Evolutionary conservation across 2,113 vertebrate species (phyloP).

Genomic region (Suncus etruscus): DNA sequence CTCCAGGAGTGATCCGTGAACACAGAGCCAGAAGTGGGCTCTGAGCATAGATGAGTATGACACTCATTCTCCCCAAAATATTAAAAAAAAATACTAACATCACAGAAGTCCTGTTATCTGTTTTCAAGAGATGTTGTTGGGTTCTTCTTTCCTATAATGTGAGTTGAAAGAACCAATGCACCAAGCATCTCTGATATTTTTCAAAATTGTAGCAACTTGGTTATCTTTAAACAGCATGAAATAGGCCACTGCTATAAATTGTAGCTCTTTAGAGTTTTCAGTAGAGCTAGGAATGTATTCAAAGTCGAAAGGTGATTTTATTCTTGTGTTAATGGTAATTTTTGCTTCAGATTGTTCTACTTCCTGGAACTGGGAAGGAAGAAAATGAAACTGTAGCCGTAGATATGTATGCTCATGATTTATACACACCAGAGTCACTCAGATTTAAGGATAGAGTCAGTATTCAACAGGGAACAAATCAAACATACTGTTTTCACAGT

Average conservation of each 20-base stretch:
- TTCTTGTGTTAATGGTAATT: background rate
- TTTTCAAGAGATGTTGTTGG: background rate
- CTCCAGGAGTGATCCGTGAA: too few species aligned
- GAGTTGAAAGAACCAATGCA: background rate
- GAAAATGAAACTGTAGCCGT: background rate
- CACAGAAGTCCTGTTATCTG: background rate
- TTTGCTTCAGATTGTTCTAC: slow-evolving; percentile 15
- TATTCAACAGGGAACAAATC: background rate
- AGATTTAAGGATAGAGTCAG: slow-evolving; percentile 23
- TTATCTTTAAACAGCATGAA: slow-evolving; percentile 44
- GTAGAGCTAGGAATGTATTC: slow-evolving; percentile 27
- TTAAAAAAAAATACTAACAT: background rate
- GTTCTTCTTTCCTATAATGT: background rate
- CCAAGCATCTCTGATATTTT: background rate
- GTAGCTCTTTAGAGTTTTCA: slow-evolving; percentile 39
- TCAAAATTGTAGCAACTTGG: slow-evolving; percentile 6
- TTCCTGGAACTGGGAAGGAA: background rate
- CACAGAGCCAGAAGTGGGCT: too few species aligned
- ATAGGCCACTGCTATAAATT: slow-evolving; percentile 7
- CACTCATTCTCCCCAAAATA: too few species aligned
- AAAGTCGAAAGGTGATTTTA: background rate
- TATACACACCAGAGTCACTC: background rate
- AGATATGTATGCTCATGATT: background rate
- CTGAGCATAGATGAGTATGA: too few species aligned
- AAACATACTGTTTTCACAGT: background rate